phyloP scores from a whole-genome alignment of 2,113 vertebrate species.

The Smithornis capensis region DNA sequence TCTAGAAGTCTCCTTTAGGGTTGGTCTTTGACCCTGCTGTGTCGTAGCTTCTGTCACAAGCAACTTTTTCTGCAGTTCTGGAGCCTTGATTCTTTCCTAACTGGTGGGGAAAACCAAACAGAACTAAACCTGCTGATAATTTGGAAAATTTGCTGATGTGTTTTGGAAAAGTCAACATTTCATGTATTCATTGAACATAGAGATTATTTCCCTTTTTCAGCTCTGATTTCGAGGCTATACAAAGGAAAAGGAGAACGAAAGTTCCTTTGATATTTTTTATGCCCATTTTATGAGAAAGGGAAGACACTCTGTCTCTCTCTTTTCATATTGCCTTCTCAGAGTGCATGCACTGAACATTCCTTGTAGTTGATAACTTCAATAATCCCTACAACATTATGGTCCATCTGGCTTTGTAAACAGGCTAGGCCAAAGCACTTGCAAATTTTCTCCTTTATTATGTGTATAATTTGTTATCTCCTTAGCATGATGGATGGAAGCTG shows the following conservation, averaged over 20 bases:
- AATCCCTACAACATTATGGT: not conserved
- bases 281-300: not conserved
- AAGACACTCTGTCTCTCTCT: not conserved
- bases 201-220: not conserved
- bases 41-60: not conserved
- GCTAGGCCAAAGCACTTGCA: not conserved
- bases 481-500: not conserved
- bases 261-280: not conserved
- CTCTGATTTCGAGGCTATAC: not conserved
- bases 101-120: not conserved
- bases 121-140: not conserved
- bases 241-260: not conserved
- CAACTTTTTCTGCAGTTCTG: not conserved
- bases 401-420: not conserved
- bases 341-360: accelerated
- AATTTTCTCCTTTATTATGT: not conserved
- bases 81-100: not conserved
- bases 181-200: accelerated
- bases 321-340: not conserved
- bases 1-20: not conserved
- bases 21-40: not conserved
- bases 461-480: not conserved
- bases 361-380: not conserved
- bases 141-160: not conserved
- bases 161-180: not conserved